Percentiles rank a stretch among this genome's conserved stretches.
Conservation (phyloP, 2,888 invertebrate genomes). For the Lissonota sp. region DNA sequence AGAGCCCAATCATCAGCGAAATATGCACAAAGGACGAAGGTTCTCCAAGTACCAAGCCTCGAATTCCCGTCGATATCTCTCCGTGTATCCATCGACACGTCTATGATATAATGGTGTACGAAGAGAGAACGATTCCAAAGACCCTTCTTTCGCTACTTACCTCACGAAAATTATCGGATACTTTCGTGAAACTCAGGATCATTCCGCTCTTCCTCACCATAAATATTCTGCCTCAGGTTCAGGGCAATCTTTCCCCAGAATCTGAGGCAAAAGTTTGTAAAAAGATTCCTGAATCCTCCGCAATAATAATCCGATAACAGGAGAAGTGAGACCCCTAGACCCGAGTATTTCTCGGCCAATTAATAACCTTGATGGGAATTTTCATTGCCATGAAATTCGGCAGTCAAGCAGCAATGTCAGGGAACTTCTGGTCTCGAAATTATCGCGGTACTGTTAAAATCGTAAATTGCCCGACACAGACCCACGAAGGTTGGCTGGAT, state of each 20-base stretch:
- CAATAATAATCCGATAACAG: too few species aligned
- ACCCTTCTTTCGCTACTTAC: slow-evolving; percentile 12
- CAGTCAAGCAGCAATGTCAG: neutral
- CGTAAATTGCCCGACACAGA: slow-evolving; percentile 17
- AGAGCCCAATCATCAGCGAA: slow-evolving; percentile 40
- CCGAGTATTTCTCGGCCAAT: neutral
- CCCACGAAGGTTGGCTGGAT: slow-evolving; percentile 16
- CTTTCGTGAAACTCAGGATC: slow-evolving; percentile 44
- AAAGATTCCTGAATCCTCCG: too few species aligned
- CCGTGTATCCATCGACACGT: neutral
- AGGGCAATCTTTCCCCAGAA: too few species aligned
- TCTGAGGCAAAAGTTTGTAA: too few species aligned
- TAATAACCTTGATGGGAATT: neutral
- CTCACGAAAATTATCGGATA: slow-evolving; percentile 39
- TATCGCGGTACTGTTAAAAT: slow-evolving; percentile 2
- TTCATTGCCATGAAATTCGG: neutral
- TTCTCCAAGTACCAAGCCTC: slow-evolving; percentile 11
- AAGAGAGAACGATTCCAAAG: slow-evolving; percentile 38
- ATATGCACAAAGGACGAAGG: slow-evolving; percentile 45
- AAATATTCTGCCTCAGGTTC: neutral
- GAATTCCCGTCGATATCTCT: slow-evolving; percentile 30
- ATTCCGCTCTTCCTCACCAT: slow-evolving; percentile 21
- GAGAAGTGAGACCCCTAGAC: neutral
- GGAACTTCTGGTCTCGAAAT: neutral
- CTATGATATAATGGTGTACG: slow-evolving; percentile 29